Conservation (phyloP, 2,888 invertebrate species). For the Rhagophthalmus giganteus region DNA sequence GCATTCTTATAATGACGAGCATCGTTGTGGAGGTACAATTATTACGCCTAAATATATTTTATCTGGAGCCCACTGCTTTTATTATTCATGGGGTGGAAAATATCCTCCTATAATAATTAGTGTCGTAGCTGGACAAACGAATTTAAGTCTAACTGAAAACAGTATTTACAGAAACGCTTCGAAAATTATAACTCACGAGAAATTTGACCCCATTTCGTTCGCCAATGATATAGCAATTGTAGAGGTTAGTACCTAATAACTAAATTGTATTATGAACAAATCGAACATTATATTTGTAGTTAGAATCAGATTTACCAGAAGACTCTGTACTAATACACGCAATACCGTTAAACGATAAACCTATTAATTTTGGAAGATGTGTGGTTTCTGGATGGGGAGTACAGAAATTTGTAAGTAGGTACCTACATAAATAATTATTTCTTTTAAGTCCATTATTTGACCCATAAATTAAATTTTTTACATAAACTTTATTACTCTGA, state of each 20-base stretch:
- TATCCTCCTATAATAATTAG: conserved; percentile 36
- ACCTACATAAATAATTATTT: neutral
- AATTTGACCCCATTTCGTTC: conserved; percentile 32
- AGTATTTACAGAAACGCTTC: conserved; percentile 36
- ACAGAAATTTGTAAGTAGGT: conserved; percentile 32
- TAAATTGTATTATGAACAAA: neutral
- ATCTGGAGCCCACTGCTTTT: conserved; percentile 44
- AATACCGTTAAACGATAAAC: conserved; percentile 24
- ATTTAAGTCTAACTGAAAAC: conserved; percentile 25
- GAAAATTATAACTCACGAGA: conserved; percentile 35
- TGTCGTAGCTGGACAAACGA: conserved; percentile 37
- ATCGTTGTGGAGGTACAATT: conserved; percentile 42
- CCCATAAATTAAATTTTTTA: too few species aligned
- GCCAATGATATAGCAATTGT: conserved; percentile 41
- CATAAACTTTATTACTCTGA: too few species aligned
- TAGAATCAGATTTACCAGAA: conserved; percentile 20
- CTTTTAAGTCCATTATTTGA: conserved; percentile 22
- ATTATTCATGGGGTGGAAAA: conserved; percentile 41
- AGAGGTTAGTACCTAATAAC: conserved; percentile 28
- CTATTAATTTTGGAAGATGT: conserved; percentile 28
- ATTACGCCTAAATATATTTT: conserved; percentile 37
- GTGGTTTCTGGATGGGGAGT: conserved; percentile 40
- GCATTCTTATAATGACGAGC: conserved; percentile 41
- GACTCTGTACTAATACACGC: conserved; percentile 10
- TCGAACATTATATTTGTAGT: conserved; percentile 15